Evolutionary conservation across 2,888 invertebrate species (phyloP), one percentile per base, ranked within the genome.

Genomic region (Aradus depressus): DNA sequence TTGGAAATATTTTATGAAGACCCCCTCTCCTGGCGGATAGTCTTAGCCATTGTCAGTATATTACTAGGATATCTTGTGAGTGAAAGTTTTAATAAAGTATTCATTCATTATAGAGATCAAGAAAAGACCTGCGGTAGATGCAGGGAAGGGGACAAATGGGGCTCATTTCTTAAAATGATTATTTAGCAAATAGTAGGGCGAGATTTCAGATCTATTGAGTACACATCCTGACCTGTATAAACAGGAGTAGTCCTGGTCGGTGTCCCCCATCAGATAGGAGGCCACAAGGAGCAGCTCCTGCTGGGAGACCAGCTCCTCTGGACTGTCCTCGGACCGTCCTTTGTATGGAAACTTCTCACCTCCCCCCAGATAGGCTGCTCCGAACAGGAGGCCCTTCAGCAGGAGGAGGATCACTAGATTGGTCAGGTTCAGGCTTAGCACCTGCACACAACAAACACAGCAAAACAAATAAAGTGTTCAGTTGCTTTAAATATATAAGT

Each of bases 361-460:
- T 1, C 79, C 79, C 4, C 84, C 85, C 61, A 84, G 72, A 62
- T 85, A 78, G 0, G 86, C 85, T 10, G 86, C 86, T 0, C 86
- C 84, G 61, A 87, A 78, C 55, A 89, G 83, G 5, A 89, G 69
- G 1, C 84, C 84, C 68, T 89, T 89, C 54, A 90, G 70, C 25
- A 90, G 75, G 44, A 89, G 72, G 50, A 89, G 72, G 54, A 89
- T 80, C 41, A 89, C 71, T 56, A 89, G 68, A 66, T 88, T 89
- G 0, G 87, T 86, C 51, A 89, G 68, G 69, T 89, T 89, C 47
- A 89, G 68, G 61, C 87, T 89, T 39, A 89, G 69, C 2, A 86
- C 81, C 80, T 81, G 68, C 12, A 50, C 48, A 22, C 38, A 44
- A 31, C 31, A 26, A 16, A 34, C 31, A 25, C 10, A 53, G 31